These are phyloP conservation scores for Phataginus tricuspis DNA, from an alignment of 2,797 vertebrate species.

Conservation along the genomic window DNA sequence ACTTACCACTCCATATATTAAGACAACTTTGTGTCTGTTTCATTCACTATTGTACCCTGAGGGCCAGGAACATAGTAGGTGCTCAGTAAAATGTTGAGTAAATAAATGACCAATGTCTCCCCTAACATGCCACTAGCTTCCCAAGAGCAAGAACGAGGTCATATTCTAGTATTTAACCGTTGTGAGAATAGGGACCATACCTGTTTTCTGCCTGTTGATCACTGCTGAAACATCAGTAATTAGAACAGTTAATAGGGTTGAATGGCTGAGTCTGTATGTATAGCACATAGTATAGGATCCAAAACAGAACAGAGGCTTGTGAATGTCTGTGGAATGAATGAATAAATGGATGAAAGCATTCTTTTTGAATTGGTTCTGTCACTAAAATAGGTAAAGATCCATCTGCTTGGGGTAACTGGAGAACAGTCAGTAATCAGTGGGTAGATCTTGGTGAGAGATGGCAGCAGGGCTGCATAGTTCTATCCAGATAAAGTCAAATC, in stretches of 20 bases:
- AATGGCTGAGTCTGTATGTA: background rate
- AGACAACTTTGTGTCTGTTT: background rate
- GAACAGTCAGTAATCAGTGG: background rate
- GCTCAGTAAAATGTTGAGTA: background rate
- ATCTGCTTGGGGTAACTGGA: background rate
- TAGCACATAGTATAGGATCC: background rate
- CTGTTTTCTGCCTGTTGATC: background rate
- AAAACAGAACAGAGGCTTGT: background rate
- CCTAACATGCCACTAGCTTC: background rate
- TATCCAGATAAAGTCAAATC: background rate
- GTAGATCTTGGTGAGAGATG: background rate
- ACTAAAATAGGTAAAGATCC: background rate
- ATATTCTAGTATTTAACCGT: background rate
- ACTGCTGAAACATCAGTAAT: background rate
- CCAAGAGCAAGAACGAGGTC: background rate
- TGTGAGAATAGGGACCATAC: background rate
- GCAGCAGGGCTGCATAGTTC: background rate
- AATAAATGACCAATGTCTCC: slow-evolving; percentile 7
- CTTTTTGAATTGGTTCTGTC: background rate
- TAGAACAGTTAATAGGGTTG: background rate
- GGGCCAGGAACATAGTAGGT: background rate
- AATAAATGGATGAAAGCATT: background rate
- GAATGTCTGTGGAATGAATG: slow-evolving; percentile 3
- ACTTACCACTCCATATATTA: background rate
- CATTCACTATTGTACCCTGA: background rate